Percentiles rank a stretch among this genome's conserved stretches.
These are phyloP conservation scores for Nemotelus pantherinus DNA, from an alignment of 2,888 invertebrate species.

Conservation along the genomic window DNA sequence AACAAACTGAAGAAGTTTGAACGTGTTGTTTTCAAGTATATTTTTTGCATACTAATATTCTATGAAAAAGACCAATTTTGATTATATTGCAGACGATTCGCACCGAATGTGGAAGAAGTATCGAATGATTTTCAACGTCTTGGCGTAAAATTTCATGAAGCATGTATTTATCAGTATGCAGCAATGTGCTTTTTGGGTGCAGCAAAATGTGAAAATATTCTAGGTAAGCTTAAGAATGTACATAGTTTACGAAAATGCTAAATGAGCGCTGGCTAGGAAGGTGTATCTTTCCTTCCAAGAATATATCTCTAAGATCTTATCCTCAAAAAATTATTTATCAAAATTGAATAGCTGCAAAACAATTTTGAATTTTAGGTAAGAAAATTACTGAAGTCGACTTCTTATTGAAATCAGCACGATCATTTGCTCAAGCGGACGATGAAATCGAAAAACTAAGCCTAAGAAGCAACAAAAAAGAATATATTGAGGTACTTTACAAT, in stretches of 20 bases:
- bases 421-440: slow-evolving; percentile 80
- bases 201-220: slow-evolving; percentile 83
- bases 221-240: slow-evolving; percentile 56
- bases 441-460: slow-evolving; percentile 75
- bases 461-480: slow-evolving; percentile 79
- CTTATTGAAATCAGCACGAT: slow-evolving; percentile 79
- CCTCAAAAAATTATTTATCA: no score
- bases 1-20: slow-evolving; percentile 80
- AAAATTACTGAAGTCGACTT: slow-evolving; percentile 80
- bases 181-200: slow-evolving; percentile 82
- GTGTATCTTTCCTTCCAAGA: no score
- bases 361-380: slow-evolving; percentile 62
- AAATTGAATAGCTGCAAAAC: no score
- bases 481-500: slow-evolving; percentile 70
- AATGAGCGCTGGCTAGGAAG: no score
- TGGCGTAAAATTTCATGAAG: slow-evolving; percentile 81
- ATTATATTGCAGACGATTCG: slow-evolving; percentile 58
- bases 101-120: slow-evolving; percentile 81
- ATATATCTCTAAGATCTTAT: no score
- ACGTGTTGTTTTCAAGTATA: slow-evolving; percentile 63
- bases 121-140: slow-evolving; percentile 79
- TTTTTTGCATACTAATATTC: not conserved
- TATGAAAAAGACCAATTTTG: not conserved
- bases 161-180: slow-evolving; percentile 85
- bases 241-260: no score